phyloP scores from a whole-genome alignment of 2,797 vertebrate genomes.

The Tokudaia muenninki region DNA sequence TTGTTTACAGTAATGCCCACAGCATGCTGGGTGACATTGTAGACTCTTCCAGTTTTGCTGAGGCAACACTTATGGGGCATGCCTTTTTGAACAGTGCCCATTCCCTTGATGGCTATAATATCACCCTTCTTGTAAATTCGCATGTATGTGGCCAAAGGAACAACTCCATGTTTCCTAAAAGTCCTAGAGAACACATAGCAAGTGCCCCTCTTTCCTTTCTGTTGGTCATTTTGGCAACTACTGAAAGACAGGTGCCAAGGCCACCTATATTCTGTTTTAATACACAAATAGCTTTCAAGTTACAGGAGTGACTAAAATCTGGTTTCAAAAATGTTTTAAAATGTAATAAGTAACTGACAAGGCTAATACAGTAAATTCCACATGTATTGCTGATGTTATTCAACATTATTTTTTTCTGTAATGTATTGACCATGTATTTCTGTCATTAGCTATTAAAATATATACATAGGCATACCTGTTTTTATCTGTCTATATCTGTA shows the following conservation, averaged over 20 bases:
- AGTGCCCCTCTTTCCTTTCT: background rate
- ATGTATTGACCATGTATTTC: background rate
- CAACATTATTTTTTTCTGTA: background rate
- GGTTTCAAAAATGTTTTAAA: background rate
- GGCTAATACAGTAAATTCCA: background rate
- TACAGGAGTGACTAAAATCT: background rate
- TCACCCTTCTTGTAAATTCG: too few relatives aligned
- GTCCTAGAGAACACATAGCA: background rate
- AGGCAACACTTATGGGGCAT: too few relatives aligned
- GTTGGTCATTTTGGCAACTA: background rate
- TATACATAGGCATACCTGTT: background rate
- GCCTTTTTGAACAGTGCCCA: too few relatives aligned
- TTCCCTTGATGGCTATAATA: too few relatives aligned
- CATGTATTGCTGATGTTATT: background rate
- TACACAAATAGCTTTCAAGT: background rate
- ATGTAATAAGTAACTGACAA: background rate
- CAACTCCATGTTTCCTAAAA: background rate
- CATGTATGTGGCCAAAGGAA: background rate
- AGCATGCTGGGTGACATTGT: too few relatives aligned
- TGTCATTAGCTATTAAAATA: slow-evolving; percentile 24
- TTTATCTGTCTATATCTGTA: background rate
- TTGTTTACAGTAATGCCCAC: too few relatives aligned
- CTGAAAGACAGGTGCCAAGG: background rate
- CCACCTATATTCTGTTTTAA: background rate
- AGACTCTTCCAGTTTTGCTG: too few relatives aligned